These are phyloP conservation scores for Syritta pipiens DNA, from an alignment of 2,888 invertebrate genomes.

Conservation along the genomic window DNA sequence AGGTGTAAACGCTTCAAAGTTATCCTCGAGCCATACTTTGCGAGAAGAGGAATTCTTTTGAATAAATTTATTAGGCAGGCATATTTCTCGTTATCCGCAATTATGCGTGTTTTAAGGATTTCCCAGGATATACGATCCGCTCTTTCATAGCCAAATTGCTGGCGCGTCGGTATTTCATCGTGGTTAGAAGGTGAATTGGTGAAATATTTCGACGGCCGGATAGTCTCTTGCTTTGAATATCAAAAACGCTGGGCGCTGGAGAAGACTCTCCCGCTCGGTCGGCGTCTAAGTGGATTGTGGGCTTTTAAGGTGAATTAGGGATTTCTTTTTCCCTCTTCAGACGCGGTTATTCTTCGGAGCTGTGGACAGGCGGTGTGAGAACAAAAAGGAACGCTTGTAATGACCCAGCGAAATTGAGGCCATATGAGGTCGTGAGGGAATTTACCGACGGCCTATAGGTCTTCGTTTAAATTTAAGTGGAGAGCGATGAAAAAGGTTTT, in stretches of 20 bases:
- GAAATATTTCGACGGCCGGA: constrained; percentile 3
- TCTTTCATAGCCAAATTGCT: neutral
- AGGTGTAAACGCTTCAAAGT: constrained; percentile 35
- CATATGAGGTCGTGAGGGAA: too few species aligned
- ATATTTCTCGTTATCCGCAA: constrained; percentile 32
- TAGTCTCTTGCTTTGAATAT: neutral
- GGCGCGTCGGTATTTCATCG: neutral
- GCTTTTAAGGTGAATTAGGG: neutral
- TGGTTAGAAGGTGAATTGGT: constrained; percentile 3
- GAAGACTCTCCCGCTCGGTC: too few species aligned
- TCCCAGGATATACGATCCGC: constrained; percentile 6
- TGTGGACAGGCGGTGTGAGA: too few species aligned
- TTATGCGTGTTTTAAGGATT: constrained; percentile 19
- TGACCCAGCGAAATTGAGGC: too few species aligned
- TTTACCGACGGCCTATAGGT: too few species aligned
- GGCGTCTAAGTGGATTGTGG: neutral
- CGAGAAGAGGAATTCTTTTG: constrained; percentile 6
- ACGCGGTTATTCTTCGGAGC: too few species aligned
- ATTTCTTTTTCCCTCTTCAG: too few species aligned
- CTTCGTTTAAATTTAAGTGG: too few species aligned
- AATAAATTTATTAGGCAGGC: constrained; percentile 30
- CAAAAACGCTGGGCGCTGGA: neutral
- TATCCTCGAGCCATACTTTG: constrained; percentile 2
- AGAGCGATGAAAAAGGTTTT: too few species aligned
- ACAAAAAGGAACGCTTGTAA: too few species aligned